These are phyloP conservation scores for Drosophila fulvimacula DNA, from an alignment of 2,888 invertebrate species.

Conservation along the genomic window DNA sequence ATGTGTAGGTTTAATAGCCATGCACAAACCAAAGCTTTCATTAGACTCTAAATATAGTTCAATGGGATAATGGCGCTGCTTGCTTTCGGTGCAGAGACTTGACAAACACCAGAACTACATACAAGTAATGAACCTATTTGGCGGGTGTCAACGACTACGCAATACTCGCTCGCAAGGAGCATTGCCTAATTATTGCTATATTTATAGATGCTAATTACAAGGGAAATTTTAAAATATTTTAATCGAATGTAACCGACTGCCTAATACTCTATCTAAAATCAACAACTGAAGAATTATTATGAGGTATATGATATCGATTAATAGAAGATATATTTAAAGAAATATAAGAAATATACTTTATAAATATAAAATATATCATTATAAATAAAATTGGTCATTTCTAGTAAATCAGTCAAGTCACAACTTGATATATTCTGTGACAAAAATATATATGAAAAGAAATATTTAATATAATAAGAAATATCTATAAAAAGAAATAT, in stretches of 20 bases:
- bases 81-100: background rate
- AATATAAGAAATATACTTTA: too few species aligned
- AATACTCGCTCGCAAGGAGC: background rate
- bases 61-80: constrained; percentile 24
- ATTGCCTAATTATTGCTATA: background rate
- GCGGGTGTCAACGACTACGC: background rate
- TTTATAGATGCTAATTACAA: background rate
- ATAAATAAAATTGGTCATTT: too few species aligned
- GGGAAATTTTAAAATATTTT: background rate
- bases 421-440: too few species aligned
- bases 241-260: background rate
- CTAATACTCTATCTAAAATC: background rate
- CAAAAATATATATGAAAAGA: too few species aligned
- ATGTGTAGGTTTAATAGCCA: background rate
- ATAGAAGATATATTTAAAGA: too few species aligned
- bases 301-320: too few species aligned
- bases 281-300: too few species aligned
- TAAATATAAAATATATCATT: too few species aligned
- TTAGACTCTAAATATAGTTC: constrained; percentile 51
- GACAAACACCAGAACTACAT: background rate
- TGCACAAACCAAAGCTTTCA: constrained; percentile 48
- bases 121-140: background rate
- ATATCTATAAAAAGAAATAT: too few species aligned
- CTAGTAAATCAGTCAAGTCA: too few species aligned
- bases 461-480: too few species aligned